Base-by-base conservation (phyloP, 2,113 vertebrate genomes). In the Coracopsis vasa region DNA sequence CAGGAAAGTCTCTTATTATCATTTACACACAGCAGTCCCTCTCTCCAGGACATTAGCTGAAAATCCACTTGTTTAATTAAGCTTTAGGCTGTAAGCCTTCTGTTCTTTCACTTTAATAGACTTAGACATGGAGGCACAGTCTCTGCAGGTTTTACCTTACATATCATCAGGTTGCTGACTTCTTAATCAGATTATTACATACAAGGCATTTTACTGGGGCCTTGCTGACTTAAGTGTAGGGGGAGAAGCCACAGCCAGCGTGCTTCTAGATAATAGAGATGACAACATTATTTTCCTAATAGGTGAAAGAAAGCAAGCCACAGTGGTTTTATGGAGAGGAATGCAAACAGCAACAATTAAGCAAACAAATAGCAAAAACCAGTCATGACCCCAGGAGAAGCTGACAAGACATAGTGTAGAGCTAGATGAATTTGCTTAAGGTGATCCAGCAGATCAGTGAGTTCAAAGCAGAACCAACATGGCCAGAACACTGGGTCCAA, bases 61-160 rank as follows among this genome's bases (percentile, higher is more conserved):
- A 95, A 91, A 94, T 82, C 48, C 85, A 81, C 50, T 89, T 91
- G 82, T 90, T 94, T 96, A 96, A 96, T 97, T 95, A 96, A 96
- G 72, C 29, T 94, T 96, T 92, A 80, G 77, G 67, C 31, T 54
- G 44, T 82, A 81, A 96, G 72, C 42, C 90, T 77, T 95, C 88
- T 96, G 64, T 89, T 94, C 80, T 75, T 35, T 75, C 60, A 25
- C 44, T 86, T 88, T 90, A 92, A 72, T 27, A 82, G 53, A 82
- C 85, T 90, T 86, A 80, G 73, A 79, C 75, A 91, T 29, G 18
- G 39, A 86, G 86, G n/a, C 45, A 83, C 3, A 71, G 27, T 78
- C 80, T 94, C 86, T 93, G 45, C 65, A 37, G 78, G 25, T 96
- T 96, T 97, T 81, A 53, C 21, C 64, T 90, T 78, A 62, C 9